Evolutionary conservation across 1,140 invertebrate species (phyloP).

Genomic region (Drosophila quadrilineata): DNA sequence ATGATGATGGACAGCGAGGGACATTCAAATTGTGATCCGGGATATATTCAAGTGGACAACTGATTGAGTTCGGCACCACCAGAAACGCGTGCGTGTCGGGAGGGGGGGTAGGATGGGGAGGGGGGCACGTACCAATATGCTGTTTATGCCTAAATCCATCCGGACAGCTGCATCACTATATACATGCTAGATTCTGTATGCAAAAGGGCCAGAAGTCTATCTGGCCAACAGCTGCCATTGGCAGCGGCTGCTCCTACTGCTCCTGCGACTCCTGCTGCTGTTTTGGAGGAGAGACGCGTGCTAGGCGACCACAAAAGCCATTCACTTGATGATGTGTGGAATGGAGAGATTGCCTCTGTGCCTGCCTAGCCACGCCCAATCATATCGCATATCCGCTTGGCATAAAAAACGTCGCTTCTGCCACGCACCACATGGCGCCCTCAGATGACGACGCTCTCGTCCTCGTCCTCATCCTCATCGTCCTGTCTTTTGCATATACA

Average conservation of each 20-base stretch:
- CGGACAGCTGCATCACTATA: constrained; percentile 64
- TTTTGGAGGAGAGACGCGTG: constrained; percentile 53
- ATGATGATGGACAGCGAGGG: no score
- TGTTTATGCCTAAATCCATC: constrained; percentile 20
- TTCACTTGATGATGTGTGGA: constrained; percentile 51
- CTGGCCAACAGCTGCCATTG: constrained; percentile 60
- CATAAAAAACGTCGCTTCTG: constrained; percentile 63
- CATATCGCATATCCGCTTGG: constrained; percentile 77
- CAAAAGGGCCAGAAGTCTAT: constrained; percentile 43
- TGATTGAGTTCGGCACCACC: constrained; percentile 38
- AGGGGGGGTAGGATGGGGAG: constrained; percentile 19
- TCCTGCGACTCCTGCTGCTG: constrained; percentile 12
- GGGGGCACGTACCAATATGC: no score
- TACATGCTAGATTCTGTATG: no score
- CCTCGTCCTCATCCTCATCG: background rate
- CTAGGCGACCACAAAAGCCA: constrained; percentile 73
- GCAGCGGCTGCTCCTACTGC: constrained; percentile 8
- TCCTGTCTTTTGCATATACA: constrained; percentile 69
- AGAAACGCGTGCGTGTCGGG: background rate
- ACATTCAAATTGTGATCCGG: constrained; percentile 37
- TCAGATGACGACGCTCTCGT: constrained; percentile 16
- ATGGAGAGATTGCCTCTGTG: constrained; percentile 63
- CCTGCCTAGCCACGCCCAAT: constrained; percentile 50
- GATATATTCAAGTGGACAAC: constrained; percentile 59
- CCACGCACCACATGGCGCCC: constrained; percentile 74